Evolutionary conservation across 2,113 vertebrate species (phyloP).

Genomic region (Lycocorax pyrrhopterus): DNA sequence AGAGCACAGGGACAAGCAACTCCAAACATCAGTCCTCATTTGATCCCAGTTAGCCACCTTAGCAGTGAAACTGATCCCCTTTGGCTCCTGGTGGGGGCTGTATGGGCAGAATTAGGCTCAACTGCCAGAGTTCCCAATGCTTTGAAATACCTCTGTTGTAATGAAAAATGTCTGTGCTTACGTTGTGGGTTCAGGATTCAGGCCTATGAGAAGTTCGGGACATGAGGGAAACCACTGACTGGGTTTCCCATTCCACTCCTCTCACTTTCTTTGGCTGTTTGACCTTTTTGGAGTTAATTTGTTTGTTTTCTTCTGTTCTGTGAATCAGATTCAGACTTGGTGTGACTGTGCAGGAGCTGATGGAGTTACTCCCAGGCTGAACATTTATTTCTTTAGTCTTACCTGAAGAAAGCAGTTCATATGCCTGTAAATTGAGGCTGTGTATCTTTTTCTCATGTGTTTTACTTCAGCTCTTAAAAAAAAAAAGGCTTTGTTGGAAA

Average conservation of each 20-base stretch:
- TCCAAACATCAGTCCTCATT: background rate
- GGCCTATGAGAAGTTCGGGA: background rate
- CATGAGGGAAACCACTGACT: background rate
- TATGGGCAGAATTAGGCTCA: background rate
- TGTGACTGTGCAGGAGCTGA: background rate
- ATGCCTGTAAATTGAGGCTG: background rate
- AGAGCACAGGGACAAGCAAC: background rate
- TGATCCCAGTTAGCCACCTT: constrained; percentile 1
- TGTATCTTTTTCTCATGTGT: background rate
- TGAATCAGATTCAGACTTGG: background rate
- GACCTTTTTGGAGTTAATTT: background rate
- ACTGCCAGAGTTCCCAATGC: background rate
- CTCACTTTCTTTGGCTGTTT: background rate
- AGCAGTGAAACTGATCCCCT: background rate
- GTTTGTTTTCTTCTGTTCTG: background rate
- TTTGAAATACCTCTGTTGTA: constrained; percentile 12
- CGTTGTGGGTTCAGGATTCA: background rate
- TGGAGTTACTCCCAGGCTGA: background rate
- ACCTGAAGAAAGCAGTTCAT: background rate
- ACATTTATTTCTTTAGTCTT: background rate
- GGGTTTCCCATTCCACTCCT: background rate
- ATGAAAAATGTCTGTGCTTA: constrained; percentile 21
- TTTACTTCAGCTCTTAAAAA: background rate
- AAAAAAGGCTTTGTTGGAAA: background rate
- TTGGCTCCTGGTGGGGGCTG: background rate